Conservation (phyloP, 2,888 invertebrate species). For the Pardosa pseudoannulata region DNA sequence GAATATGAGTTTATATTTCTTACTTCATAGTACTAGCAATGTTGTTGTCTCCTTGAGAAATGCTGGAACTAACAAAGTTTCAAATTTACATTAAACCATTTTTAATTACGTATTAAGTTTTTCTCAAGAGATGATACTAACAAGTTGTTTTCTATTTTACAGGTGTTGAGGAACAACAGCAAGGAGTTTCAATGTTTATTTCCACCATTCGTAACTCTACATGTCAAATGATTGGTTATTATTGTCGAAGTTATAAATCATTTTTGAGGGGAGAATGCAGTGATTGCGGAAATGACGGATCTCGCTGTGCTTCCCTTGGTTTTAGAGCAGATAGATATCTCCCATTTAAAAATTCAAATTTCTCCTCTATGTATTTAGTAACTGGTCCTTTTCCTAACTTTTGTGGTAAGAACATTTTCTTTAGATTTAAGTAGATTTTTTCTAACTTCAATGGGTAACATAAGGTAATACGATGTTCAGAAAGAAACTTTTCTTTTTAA, state of each 20-base stretch:
- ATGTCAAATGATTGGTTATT: constrained; percentile 55
- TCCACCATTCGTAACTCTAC: constrained; percentile 42
- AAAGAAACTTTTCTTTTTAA: too few relatives aligned
- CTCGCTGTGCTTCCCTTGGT: constrained; percentile 40
- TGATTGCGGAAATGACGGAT: constrained; percentile 50
- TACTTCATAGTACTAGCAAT: too few relatives aligned
- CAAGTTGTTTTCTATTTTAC: too few relatives aligned
- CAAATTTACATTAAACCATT: too few relatives aligned
- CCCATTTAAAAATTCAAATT: constrained; percentile 47
- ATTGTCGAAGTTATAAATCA: constrained; percentile 53
- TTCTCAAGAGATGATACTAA: too few relatives aligned
- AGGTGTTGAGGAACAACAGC: constrained; percentile 16
- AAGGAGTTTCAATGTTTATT: constrained; percentile 39
- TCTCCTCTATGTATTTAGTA: constrained; percentile 59
- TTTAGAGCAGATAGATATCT: constrained; percentile 41
- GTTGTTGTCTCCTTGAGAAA: too few relatives aligned
- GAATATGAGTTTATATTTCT: too few relatives aligned
- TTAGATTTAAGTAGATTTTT: not conserved
- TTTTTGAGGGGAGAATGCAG: constrained; percentile 60
- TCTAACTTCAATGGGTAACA: too few relatives aligned
- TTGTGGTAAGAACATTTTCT: constrained; percentile 41
- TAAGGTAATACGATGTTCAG: too few relatives aligned
- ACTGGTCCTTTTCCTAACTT: constrained; percentile 48
- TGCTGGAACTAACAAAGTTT: too few relatives aligned
- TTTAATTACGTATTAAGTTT: too few relatives aligned